Conservation (phyloP, 2,888 invertebrate species). For the Synanthedon andrenaeformis region DNA sequence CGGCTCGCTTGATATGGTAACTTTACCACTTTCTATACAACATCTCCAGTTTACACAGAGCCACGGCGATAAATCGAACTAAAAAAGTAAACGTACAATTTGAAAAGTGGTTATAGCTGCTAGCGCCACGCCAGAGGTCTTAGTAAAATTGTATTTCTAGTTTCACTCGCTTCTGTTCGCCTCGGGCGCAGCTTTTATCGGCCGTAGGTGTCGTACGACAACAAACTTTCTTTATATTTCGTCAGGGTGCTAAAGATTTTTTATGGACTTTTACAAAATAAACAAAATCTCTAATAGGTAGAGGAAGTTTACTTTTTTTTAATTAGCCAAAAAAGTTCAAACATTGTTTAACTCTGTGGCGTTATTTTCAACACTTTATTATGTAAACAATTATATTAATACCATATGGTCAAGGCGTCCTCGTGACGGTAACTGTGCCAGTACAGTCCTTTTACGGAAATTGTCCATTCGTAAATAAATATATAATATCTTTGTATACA, state of each 20-base stretch:
- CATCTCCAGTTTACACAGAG: slow-evolving; percentile 22
- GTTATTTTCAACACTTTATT: too few species aligned
- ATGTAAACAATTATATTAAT: too few species aligned
- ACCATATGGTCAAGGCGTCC: too few species aligned
- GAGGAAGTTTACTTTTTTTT: too few species aligned
- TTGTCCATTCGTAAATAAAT: too few species aligned
- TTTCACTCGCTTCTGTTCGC: slow-evolving; percentile 54
- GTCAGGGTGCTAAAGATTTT: slow-evolving; percentile 25
- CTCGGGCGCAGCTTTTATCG: slow-evolving; percentile 38
- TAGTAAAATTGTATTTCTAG: slow-evolving; percentile 22
- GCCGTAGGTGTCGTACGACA: slow-evolving; percentile 34
- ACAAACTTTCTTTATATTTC: slow-evolving; percentile 19
- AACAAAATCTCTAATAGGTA: slow-evolving; percentile 2
- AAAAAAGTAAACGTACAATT: slow-evolving; percentile 1
- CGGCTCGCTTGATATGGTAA: slow-evolving; percentile 46
- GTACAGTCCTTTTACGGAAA: too few species aligned
- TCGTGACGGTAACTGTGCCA: too few species aligned
- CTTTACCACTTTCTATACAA: slow-evolving; percentile 43
- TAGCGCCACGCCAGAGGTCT: slow-evolving; percentile 21
- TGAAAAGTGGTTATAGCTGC: slow-evolving; percentile 1
- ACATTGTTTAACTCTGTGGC: too few species aligned
- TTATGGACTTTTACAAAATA: slow-evolving; percentile 22
- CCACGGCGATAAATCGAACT: slow-evolving; percentile 15
- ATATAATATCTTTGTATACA: too few species aligned
- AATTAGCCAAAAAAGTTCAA: too few species aligned